These are phyloP conservation scores for Ivindomyrus marchei DNA, from an alignment of 2,113 vertebrate species.

Conservation along the genomic window DNA sequence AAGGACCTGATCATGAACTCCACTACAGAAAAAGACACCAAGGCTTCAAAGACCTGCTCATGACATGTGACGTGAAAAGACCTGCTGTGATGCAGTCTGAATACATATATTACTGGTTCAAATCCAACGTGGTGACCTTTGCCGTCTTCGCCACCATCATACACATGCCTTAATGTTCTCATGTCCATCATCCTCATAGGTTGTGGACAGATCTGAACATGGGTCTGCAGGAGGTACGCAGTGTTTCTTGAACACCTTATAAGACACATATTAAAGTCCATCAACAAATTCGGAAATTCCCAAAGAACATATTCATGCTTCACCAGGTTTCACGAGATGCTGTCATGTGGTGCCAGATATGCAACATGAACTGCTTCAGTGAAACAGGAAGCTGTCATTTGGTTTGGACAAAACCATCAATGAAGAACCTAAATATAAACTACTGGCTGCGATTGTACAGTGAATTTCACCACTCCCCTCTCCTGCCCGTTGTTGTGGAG, in stretches of 20 bases:
- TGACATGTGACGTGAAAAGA: not conserved
- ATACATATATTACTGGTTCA: not conserved
- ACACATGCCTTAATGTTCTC: not conserved
- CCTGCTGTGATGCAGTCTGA: not conserved
- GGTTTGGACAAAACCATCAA: not conserved
- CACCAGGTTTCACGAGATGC: not conserved
- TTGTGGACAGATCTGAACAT: not conserved
- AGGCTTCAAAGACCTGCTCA: not conserved
- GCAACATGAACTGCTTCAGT: not conserved
- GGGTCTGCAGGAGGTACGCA: not conserved
- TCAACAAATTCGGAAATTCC: not conserved
- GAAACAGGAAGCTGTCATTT: not conserved
- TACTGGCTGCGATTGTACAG: not conserved
- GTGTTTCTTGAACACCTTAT: not conserved
- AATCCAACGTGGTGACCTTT: not conserved
- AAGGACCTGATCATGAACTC: not conserved
- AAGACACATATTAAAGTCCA: not conserved
- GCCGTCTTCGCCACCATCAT: not conserved
- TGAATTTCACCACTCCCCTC: not conserved
- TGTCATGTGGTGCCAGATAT: not conserved
- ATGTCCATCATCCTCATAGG: not conserved
- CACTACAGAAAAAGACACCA: not conserved
- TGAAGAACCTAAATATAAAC: not conserved
- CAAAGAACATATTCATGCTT: not conserved
- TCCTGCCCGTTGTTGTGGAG: not conserved